Base-by-base conservation (phyloP, 2,113 vertebrate genomes). In the Verasper variegatus region DNA sequence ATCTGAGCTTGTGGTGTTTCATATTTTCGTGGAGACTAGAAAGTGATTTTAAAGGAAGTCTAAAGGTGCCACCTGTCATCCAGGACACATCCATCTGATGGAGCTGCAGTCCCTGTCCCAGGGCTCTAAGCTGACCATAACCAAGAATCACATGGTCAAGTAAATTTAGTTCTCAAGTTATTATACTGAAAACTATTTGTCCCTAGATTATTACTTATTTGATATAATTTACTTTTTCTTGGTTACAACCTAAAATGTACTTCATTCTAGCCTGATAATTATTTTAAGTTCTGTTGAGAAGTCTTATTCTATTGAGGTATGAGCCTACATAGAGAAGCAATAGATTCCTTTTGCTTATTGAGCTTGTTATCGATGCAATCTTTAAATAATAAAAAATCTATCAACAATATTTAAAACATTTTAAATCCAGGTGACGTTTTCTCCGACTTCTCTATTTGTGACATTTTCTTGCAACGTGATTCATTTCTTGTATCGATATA, bases 1-100 rank as follows among this genome's bases (percentile, higher is more conserved):
- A 56, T 71, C 15, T 51, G 31, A 79, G 70, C 58, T 7, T 24
- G 24, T 61, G 64, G 49, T 62, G 61, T 59, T 77, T 21, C 8
- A 45, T 18, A 26, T 80, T 64, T 74, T 65, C 61, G 65, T 59
- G 17, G 49, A 7, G 47, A 21, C 20, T 20, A 21, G 8, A 21
- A 10, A 12, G n/a, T 54, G 18, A 14, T 47, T 47, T 47, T 3
- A 17, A 47, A 47, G 12, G 45, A 47, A 17, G 13, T 47, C 45
- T 47, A 17, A 47, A 47, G 45, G 12, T 47, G 45, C 45, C 54
- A 54, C 21, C 54, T 63, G 45, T 8, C 65, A 55, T 24, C 26
- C 47, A 56, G 11, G 20, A 60, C 54, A 13, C n/a, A 40, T 58
- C 9, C 12, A 47, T 12, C 20, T 17, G 56, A 49, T 72, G 56